Base-by-base conservation (phyloP, 2,113 vertebrate genomes). In the Chrysemys picta region DNA sequence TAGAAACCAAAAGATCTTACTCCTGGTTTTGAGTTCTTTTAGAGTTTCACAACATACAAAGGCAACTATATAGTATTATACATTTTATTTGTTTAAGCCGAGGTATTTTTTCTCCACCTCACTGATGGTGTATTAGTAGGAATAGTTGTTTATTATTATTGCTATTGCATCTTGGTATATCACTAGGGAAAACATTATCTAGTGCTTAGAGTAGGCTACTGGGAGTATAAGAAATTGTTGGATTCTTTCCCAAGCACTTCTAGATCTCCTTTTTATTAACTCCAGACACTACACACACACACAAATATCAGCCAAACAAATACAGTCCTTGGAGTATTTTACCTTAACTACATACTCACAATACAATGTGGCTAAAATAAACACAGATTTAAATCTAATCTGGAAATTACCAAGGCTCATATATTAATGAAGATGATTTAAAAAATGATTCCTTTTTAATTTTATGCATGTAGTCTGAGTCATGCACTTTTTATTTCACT, bases 111-210 rank as follows among this genome's bases (percentile, higher is more conserved):
- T 1, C 9, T 82, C 31, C 62, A 87, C 3, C 0, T 54, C 4
- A 16, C 0, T 0, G 6, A 29, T 11, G 0, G 1, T 9, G 0
- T 47, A 16, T 59, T 85, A 83, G 38, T 69, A 89, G 45, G 31
- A 79, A 10, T 47, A 69, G 24, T 16, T 94, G 19, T 85, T 94
- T 62, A 25, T 25, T 90, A 1, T 79, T 85, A 3, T 54, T 42
- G 10, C 31, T 65, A 8, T 35, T 65, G 62, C 31, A 65, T 35
- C 12, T 19, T 72, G 17, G 38, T 8, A 35, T 27, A 25, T 7
- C 62, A 29, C 19, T 80, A 16, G 42, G 21, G 27, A 87, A 93
- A 59, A 8, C 3, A 14, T 38, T 82, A 59, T n/a, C 4, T 85
- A 85, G 81, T 57, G 1, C 0, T 82, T 47, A 59, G 47, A 80